Evolutionary conservation across 2,888 invertebrate species (phyloP).

Genomic region (Scaptomyza flava): DNA sequence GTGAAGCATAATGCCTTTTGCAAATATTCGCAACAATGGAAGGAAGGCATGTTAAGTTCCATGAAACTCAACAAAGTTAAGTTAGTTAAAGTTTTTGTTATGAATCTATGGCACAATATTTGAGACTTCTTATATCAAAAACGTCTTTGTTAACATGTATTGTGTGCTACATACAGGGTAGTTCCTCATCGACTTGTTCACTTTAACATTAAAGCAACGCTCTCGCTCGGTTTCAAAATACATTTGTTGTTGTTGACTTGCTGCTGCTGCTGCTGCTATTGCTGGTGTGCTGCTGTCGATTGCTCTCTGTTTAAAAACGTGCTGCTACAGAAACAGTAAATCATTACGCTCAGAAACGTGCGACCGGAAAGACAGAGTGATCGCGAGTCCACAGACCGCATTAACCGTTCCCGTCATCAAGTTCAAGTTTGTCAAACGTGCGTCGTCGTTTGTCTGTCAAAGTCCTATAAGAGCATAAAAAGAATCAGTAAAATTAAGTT

Average conservation of each 20-base stretch:
- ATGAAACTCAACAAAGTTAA: background rate
- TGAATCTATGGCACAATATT: no score
- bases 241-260: conserved; percentile 24
- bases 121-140: background rate
- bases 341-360: conserved; percentile 84
- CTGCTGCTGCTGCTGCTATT: conserved; percentile 22
- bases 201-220: background rate
- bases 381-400: conserved; percentile 22
- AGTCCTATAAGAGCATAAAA: conserved; percentile 51
- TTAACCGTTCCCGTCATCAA: conserved; percentile 40
- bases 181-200: background rate
- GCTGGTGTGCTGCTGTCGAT: conserved; percentile 31
- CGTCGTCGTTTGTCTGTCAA: conserved; percentile 46
- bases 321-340: conserved; percentile 83
- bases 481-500: conserved; percentile 30
- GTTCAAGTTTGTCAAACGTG: conserved; percentile 67
- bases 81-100: no score
- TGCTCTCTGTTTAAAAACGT: conserved; percentile 82
- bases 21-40: background rate
- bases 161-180: conserved; percentile 36
- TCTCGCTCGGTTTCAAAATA: conserved; percentile 31
- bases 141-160: background rate
- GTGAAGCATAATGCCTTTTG: background rate
- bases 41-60: no score
- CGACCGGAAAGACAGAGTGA: conserved; percentile 56